Conservation (phyloP, 2,797 vertebrate genomes). For the Hypotaenidia okinawae region DNA sequence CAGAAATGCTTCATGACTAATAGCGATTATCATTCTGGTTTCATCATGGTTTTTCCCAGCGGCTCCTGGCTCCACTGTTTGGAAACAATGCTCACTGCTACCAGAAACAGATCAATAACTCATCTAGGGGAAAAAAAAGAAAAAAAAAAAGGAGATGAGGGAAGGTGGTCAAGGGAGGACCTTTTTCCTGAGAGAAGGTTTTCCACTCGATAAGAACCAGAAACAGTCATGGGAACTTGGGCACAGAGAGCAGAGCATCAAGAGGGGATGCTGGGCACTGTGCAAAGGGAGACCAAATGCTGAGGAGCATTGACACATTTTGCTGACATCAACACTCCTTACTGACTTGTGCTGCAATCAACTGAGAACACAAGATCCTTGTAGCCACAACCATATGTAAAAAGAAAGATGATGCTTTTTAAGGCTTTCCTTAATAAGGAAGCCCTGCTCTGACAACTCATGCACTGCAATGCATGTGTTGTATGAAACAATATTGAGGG, state of each 20-base stretch:
- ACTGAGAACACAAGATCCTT: not conserved
- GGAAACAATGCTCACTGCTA: conserved; percentile 50
- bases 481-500: not conserved
- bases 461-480: not conserved
- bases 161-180: not conserved
- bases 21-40: conserved; percentile 20
- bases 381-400: not conserved
- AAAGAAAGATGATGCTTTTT: not conserved
- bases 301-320: not conserved
- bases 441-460: not conserved
- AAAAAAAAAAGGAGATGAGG: conserved; percentile 16
- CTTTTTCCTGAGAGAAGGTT: not conserved
- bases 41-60: conserved; percentile 27
- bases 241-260: not conserved
- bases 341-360: not conserved
- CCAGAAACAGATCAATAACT: conserved; percentile 36
- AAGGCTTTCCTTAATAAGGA: not conserved
- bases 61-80: conserved; percentile 20
- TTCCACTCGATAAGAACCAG: conserved; percentile 5
- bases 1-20: not conserved
- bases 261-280: not conserved
- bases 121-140: not conserved
- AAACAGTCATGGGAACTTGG: not conserved
- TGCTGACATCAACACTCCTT: not conserved
- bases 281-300: not conserved